phyloP scores from a whole-genome alignment of 1,140 invertebrate species.

The Latrodectus geometricus region DNA sequence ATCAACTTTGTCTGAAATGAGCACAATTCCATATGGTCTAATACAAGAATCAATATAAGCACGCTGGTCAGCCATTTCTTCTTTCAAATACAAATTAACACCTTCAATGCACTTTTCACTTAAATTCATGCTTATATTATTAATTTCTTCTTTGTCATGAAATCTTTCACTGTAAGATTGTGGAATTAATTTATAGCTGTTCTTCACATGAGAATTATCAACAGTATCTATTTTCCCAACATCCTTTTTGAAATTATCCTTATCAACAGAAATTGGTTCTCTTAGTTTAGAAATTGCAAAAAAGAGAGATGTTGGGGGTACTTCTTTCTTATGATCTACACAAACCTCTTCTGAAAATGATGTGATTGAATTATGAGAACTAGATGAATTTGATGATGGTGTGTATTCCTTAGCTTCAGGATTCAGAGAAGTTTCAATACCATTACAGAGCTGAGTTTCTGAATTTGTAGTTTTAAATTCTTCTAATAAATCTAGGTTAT shows the following conservation, averaged over 20 bases:
- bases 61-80: neutral
- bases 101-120: neutral
- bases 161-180: too few species aligned
- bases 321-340: neutral
- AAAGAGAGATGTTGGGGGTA: neutral
- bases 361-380: neutral
- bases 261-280: neutral
- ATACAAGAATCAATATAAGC: conserved; percentile 6
- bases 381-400: neutral
- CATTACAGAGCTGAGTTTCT: neutral
- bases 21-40: neutral
- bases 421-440: neutral
- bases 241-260: neutral
- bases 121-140: neutral
- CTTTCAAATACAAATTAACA: neutral
- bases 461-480: neutral
- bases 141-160: too few species aligned
- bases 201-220: neutral
- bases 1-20: neutral
- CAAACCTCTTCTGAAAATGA: neutral
- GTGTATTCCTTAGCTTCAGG: conserved; percentile 12
- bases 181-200: neutral
- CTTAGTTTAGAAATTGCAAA: neutral
- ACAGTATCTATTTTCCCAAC: neutral
- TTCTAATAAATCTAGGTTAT: neutral